Base-by-base conservation (phyloP, 2,797 vertebrate genomes). In the Hyperoplus immaculatus region DNA sequence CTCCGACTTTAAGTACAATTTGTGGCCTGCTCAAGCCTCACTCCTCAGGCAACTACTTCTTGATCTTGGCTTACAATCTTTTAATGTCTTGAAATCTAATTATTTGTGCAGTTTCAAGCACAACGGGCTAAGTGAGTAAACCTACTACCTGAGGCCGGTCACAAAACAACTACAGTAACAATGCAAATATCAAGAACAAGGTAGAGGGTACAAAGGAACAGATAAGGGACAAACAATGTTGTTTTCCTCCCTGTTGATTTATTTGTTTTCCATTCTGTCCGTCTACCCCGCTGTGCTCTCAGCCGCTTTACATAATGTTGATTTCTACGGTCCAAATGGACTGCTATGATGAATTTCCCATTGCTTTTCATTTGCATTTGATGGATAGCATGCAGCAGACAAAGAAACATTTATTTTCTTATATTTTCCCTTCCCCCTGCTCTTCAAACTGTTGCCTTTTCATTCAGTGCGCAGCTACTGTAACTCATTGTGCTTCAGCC, bases 241-340 rank as follows among this genome's bases (percentile, higher is more conserved):
- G 69, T 92, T 89, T 87, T 79, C 46, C 53, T 77, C 53, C 67
- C 68, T 83, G 73, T 80, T 93, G 87, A 90, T 91, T 89, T 86
- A 91, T 93, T 89, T 90, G 85, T 92, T 93, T 92, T 91, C 79
- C 75, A 77, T 85, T 89, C 82, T 67, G 80, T 77, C 80, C 49
- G 53, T 90, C 82, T 81, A 80, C 85, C 29, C 83, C 66, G 70
- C 84, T 81, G 83, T 13, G 56, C 83, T 66, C 81, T 72, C 63
- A 78, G 69, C 64, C 74, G 53, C 87, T 94, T 93, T 91, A 89
- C 91, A 92, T 93, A 90, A 93, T 91, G 83, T 85, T 89, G 89
- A 94, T 92, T 91, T 92, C 69, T 81, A 81, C 39, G 77, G 76
- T 91, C 87, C 82, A 87, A 90, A 87, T 82, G 64, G 45, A 85